Percentiles rank a stretch among this genome's conserved stretches.
Evolutionary conservation across 2,797 vertebrate genomes (phyloP).

Genomic region (Cephalopachus bancanus): DNA sequence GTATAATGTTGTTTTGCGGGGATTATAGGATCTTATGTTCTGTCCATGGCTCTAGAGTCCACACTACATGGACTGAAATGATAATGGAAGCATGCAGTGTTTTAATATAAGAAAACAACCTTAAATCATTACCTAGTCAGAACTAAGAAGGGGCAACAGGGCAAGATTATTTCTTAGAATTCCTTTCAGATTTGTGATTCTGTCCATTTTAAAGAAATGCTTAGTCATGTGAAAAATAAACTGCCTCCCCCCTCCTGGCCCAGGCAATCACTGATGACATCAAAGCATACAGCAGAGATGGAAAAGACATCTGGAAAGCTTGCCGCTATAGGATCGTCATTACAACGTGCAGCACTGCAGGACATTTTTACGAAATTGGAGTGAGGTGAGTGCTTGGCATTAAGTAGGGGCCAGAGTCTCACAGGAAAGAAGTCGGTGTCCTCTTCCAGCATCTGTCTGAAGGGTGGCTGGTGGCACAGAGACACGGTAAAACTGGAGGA

Average conservation of each 20-base stretch:
- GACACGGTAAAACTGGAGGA: no score
- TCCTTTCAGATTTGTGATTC: background rate
- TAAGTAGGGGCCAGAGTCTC: accelerated
- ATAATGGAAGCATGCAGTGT: background rate
- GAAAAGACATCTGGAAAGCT: slow-evolving; percentile 94
- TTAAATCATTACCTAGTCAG: no score
- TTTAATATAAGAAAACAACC: no score
- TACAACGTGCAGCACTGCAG: slow-evolving; percentile 96
- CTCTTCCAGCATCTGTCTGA: background rate
- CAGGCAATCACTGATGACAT: slow-evolving; percentile 92
- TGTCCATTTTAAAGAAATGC: background rate
- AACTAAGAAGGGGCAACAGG: no score
- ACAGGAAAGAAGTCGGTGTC: no score
- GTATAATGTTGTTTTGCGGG: background rate
- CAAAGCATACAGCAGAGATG: slow-evolving; percentile 92
- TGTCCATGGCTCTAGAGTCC: background rate
- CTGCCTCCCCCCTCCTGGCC: background rate
- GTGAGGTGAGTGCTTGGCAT: slow-evolving; percentile 88
- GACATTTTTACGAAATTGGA: slow-evolving; percentile 94
- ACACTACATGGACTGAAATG: background rate
- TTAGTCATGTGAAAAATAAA: background rate
- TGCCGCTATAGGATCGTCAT: slow-evolving; percentile 95
- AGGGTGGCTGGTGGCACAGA: background rate
- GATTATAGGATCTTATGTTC: background rate
- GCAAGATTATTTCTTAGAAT: background rate